These are phyloP conservation scores for Copsychus sechellarum DNA, from an alignment of 2,113 vertebrate genomes.

Conservation along the genomic window DNA sequence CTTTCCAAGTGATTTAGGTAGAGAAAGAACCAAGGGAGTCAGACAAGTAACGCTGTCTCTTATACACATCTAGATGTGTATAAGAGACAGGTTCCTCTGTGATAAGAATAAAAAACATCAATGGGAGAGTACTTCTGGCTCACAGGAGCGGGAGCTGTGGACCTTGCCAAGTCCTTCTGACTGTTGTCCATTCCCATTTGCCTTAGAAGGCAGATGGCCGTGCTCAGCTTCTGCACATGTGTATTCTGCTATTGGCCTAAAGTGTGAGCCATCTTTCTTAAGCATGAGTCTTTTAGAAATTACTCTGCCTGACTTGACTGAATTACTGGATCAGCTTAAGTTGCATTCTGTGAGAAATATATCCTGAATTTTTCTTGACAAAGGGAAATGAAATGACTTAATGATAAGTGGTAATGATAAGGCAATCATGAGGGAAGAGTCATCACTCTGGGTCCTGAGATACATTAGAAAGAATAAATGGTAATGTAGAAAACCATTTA, in stretches of 20 bases:
- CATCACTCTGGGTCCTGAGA: neutral
- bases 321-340: neutral
- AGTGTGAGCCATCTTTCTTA: neutral
- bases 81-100: too few species aligned
- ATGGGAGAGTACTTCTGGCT: neutral
- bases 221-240: neutral
- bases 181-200: neutral
- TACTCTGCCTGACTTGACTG: neutral
- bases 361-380: neutral
- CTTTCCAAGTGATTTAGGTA: neutral
- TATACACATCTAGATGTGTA: too few species aligned
- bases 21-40: neutral
- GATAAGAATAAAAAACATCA: neutral
- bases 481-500: neutral
- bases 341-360: neutral
- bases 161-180: neutral
- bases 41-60: neutral
- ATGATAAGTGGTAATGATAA: neutral
- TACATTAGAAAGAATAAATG: neutral
- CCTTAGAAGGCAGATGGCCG: neutral
- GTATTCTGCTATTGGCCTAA: neutral
- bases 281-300: neutral
- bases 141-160: neutral
- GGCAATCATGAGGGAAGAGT: neutral
- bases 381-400: neutral